Base-by-base conservation (phyloP, 1,140 invertebrate genomes). In the Calephelis virginiensis region DNA sequence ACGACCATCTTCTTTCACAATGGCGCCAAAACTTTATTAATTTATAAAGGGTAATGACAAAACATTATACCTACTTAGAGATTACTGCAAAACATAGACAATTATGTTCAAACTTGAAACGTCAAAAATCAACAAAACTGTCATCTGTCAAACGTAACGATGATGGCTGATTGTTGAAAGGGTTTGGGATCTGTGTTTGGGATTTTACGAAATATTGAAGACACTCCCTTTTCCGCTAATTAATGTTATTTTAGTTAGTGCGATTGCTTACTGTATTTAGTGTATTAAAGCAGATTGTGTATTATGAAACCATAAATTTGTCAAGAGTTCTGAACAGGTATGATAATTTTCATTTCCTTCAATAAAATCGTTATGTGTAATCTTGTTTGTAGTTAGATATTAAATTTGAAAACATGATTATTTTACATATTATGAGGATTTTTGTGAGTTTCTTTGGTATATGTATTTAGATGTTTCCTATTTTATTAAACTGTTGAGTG, bases 211-310 rank as follows among this genome's bases (percentile, higher is more conserved):
- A 59, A 73, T 37, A 37, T 59, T 17, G 12, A 59, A 73, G 76
- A 74, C 76, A 78, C 76, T 78, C 74, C 76, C 76, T 76, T 74
- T 78, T 78, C 56, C 62, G 56, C 66, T 67, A 64, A 59, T 59
- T 17, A 59, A 37, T 56, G 28, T 10, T 37, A 12, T 56, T 6
- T 6, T 28, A 12, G 11, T 28, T 3, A 37, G 10, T 37, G 53
- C 11, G 7, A 56, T 17, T 59, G 5, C 10, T 59, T 38, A 59
- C 28, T 59, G 17, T 28, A 28, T 38, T 59, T 38, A 37, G 5
- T n/a, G 12, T 59, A 12, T 38, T 8, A 5, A 59, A 59, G 50
- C 12, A 37, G 10, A 59, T 59, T 59, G 53, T 38, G 37, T 59
- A 59, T 37, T 59, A 59, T 59, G 53, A 59, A 59, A 59, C 28